Evolutionary conservation across 2,113 vertebrate genomes (phyloP), one percentile per base, ranked within the genome.

Genomic region (Merops nubicus): DNA sequence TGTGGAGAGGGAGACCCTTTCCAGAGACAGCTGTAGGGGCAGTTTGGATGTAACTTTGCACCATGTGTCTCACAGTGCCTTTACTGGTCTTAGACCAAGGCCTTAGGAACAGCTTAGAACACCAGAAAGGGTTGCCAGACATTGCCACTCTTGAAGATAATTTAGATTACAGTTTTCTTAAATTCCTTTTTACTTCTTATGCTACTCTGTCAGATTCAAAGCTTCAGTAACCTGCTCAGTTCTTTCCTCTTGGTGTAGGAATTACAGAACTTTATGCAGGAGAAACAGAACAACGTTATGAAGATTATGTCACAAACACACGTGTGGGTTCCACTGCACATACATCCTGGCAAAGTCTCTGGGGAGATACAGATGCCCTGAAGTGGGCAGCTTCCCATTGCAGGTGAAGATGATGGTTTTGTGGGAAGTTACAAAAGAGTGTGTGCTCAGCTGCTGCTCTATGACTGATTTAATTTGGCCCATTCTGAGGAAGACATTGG

Each of bases 31-130:
- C 34, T 75, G 36, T 26, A 20, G 63, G 33, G 29, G 47, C 74
- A 65, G 6, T 42, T 54, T 59, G 60, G 50, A 20, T 53, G 25
- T 40, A 8, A 48, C 40, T 23, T 31, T 81, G 79, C 17, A 38
- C 42, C 11, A 3, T 16, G 6, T 68, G 16, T 59, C 70, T 53
- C 70, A 15, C 31, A 65, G 22, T 40, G 38, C 63, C 40, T 68
- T 68, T 60, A 7, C 5, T 13, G 42, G 17, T 15, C 43, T 51
- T 26, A 57, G 17, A 43, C 20, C 0, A 0, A 80, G 50, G 31
- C 28, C 36, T 93, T 29, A 57, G 43, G 33, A 92, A 62, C n/a
- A 76, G 68, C 54, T 62, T 42, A 84, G 73, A 40, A 51, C 0
- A 0, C 18, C 18, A 28, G 62, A 51, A 81, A 17, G 15, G 36